Conservation (phyloP, 2,888 invertebrate genomes). For the Eudasyphora cyanicolor region DNA sequence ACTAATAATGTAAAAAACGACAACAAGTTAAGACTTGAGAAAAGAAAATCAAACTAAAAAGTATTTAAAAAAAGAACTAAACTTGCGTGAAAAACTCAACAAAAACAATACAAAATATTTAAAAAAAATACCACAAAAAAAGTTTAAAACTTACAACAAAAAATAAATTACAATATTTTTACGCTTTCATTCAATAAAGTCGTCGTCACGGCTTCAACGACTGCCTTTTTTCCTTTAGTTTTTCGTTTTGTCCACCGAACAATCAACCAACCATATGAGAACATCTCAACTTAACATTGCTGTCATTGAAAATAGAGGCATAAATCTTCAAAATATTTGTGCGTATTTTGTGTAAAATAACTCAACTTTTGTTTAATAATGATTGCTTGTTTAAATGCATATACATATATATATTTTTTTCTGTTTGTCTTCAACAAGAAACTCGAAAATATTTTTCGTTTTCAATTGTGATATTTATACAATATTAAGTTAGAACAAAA, state of each 20-base stretch:
- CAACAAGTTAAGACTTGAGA: slow-evolving; percentile 63
- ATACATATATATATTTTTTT: background rate
- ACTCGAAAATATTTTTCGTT: slow-evolving; percentile 4
- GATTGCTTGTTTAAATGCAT: background rate
- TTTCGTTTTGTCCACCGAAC: too few relatives aligned
- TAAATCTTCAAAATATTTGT: background rate
- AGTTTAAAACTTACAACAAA: slow-evolving; percentile 35
- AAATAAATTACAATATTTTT: slow-evolving; percentile 57
- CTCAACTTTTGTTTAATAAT: background rate
- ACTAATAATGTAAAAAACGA: slow-evolving; percentile 46
- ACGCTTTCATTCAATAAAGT: slow-evolving; percentile 27
- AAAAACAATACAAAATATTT: slow-evolving; percentile 11
- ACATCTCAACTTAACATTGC: slow-evolving; percentile 55
- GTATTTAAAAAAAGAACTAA: slow-evolving; percentile 32
- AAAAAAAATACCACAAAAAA: slow-evolving; percentile 38
- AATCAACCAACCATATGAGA: slow-evolving; percentile 12
- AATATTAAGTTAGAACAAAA: slow-evolving; percentile 18
- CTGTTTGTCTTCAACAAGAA: slow-evolving; percentile 14
- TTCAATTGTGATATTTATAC: slow-evolving; percentile 34
- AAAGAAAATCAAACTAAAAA: slow-evolving; percentile 41
- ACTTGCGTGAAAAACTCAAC: slow-evolving; percentile 32
- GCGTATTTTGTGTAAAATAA: background rate
- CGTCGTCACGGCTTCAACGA: slow-evolving; percentile 1
- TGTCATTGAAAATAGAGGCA: slow-evolving; percentile 39
- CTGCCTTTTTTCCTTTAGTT: slow-evolving; percentile 24